Evolutionary conservation across 2,113 vertebrate genomes (phyloP), one percentile per base, ranked within the genome.

Genomic region (Ellobius talpinus): DNA sequence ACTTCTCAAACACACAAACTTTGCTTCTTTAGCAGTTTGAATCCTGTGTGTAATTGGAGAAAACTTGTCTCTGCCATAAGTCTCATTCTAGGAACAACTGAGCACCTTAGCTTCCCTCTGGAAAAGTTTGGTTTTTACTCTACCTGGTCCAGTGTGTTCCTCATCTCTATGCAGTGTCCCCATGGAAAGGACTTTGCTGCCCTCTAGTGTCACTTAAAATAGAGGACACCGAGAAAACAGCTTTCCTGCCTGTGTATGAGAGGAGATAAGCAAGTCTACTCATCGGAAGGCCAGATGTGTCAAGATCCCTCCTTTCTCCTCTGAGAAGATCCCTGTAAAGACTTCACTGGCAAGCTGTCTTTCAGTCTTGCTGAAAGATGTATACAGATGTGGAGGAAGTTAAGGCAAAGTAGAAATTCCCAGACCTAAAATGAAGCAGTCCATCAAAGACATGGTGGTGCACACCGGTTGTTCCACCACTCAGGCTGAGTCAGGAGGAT

Each of bases 131-230:
- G 8, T 73, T 95, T 68, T 89, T 86, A 47, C 81, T 47, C 3
- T 94, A 3, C 45, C 5, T 10, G 74, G 39, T 3, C 42, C 33
- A 72, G 42, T 95, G 36, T 47, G 55, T 68, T 84, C 3, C 36
- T 1, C 5, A 1, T 52, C 39, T 84, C 55, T 39, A 90, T 23
- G 23, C 39, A 66, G 79, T 1, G 70, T 72, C 77, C 58, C 33
- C 10, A 90, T 98, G 90, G 91, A 94, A 99, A 99, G 99, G 98
- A 98, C 99, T 99, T 99, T 99, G 99, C 98, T 99, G 99, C 99
- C 99, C 99, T 99, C 99, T 99, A 98, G 97, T 98, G 98, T 97
- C 97, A 33, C 23, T 90, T 81, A 78, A 94, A 94, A 68, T 39
- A 86, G n/a, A 95, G 45, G 4, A 1, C 0, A 47, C 21, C 76